phyloP scores from a whole-genome alignment of 2,113 vertebrate genomes.

The Eleginops maclovinus region DNA sequence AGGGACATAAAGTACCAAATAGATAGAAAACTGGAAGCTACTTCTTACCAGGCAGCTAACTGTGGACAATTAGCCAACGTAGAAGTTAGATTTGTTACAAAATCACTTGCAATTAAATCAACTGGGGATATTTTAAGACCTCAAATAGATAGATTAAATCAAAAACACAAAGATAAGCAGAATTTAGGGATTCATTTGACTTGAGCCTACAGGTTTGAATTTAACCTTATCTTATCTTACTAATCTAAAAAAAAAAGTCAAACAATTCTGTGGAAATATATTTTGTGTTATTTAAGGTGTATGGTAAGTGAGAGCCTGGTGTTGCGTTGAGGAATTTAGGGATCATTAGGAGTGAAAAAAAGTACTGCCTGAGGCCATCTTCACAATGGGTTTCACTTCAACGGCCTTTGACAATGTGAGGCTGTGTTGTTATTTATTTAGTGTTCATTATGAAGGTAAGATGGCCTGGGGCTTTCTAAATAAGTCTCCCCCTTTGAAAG shows the following conservation, averaged over 20 bases:
- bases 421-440: conserved; percentile 36
- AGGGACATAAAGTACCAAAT: not conserved
- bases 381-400: conserved; percentile 9
- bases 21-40: too few relatives aligned
- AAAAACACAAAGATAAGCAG: not conserved
- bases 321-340: not conserved
- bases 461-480: conserved; percentile 5
- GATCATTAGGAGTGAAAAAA: conserved; percentile 4
- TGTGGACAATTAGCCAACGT: not conserved
- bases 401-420: not conserved
- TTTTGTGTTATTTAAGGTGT: too few relatives aligned
- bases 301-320: not conserved
- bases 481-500: not conserved
- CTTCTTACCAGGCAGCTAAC: too few relatives aligned
- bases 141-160: not conserved
- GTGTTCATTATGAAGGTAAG: not conserved
- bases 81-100: conserved; percentile 1
- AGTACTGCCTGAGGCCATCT: conserved; percentile 1
- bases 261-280: not conserved
- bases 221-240: not conserved
- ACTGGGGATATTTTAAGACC: too few relatives aligned
- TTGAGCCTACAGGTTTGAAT: not conserved
- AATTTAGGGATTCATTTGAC: not conserved
- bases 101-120: not conserved
- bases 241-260: not conserved